Evolutionary conservation across 2,888 invertebrate species (phyloP).

Genomic region (Pyrrhosoma nymphula): DNA sequence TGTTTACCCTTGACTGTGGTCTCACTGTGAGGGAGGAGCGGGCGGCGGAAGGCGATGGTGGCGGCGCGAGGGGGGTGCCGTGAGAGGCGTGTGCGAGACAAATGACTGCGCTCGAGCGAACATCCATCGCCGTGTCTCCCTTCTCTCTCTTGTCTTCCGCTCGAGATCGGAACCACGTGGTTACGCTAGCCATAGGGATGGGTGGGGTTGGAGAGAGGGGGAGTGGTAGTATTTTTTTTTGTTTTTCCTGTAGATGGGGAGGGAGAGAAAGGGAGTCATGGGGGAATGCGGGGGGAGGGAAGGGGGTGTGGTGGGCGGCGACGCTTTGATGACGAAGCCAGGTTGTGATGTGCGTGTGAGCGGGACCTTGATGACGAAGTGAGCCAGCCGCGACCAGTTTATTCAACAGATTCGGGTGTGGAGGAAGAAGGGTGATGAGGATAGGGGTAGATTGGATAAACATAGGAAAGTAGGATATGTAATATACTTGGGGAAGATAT

Average conservation of each 20-base stretch:
- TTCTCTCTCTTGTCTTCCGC: not conserved
- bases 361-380: not conserved
- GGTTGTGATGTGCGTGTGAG: no score
- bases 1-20: no score
- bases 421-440: not conserved
- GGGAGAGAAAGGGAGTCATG: not conserved
- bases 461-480: no score
- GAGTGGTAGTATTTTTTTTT: not conserved
- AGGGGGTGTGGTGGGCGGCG: not conserved
- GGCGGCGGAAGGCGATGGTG: not conserved
- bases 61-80: not conserved
- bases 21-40: not conserved
- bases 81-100: slow-evolving; percentile 28
- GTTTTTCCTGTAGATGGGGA: not conserved
- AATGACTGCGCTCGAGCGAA: slow-evolving; percentile 38
- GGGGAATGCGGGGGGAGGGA: not conserved
- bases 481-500: no score
- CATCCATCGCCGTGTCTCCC: slow-evolving; percentile 47
- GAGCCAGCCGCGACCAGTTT: not conserved
- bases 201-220: not conserved
- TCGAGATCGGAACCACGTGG: slow-evolving; percentile 11
- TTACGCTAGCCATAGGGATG: not conserved
- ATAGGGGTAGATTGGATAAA: not conserved
- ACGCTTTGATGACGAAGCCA: not conserved
- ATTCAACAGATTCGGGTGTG: not conserved